Percentiles rank a stretch among this genome's conserved stretches.
These are phyloP conservation scores for Geophilus truncorum DNA, from an alignment of 2,888 invertebrate genomes.

Conservation along the genomic window DNA sequence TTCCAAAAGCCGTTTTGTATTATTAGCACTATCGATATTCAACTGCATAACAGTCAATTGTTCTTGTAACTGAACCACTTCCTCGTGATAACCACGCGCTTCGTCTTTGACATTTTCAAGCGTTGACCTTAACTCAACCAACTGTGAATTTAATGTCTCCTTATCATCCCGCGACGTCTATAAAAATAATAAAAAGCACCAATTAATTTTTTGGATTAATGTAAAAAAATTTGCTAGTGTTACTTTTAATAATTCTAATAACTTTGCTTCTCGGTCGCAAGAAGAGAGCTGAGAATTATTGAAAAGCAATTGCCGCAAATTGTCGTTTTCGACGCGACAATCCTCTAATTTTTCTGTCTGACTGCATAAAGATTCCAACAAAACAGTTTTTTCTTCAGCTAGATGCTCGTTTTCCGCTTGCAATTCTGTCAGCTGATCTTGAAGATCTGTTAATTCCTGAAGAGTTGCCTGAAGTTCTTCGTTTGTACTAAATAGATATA, in stretches of 20 bases:
- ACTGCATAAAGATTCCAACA: slow-evolving; percentile 81
- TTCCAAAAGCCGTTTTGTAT: slow-evolving; percentile 69
- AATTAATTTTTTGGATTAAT: background rate
- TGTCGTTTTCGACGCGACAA: too few species aligned
- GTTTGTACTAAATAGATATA: slow-evolving; percentile 62
- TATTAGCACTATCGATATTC: slow-evolving; percentile 65
- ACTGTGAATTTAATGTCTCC: background rate
- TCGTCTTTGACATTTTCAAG: slow-evolving; percentile 68
- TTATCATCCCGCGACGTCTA: background rate
- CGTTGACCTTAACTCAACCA: background rate
- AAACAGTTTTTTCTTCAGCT: slow-evolving; percentile 79
- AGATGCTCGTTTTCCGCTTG: slow-evolving; percentile 82
- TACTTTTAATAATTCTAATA: slow-evolving; percentile 76
- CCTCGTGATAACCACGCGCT: slow-evolving; percentile 62
- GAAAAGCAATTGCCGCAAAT: too few species aligned
- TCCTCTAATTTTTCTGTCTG: slow-evolving; percentile 90
- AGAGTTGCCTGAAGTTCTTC: slow-evolving; percentile 90
- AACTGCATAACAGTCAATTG: slow-evolving; percentile 66
- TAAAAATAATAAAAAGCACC: background rate
- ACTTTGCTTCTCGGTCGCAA: too few species aligned
- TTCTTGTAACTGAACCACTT: slow-evolving; percentile 53
- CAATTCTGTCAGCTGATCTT: slow-evolving; percentile 76
- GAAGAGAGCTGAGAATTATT: too few species aligned
- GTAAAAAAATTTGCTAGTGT: slow-evolving; percentile 30
- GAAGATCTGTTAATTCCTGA: slow-evolving; percentile 84